Conservation (phyloP, 2,113 vertebrate species). For the Oryzias javanicus region DNA sequence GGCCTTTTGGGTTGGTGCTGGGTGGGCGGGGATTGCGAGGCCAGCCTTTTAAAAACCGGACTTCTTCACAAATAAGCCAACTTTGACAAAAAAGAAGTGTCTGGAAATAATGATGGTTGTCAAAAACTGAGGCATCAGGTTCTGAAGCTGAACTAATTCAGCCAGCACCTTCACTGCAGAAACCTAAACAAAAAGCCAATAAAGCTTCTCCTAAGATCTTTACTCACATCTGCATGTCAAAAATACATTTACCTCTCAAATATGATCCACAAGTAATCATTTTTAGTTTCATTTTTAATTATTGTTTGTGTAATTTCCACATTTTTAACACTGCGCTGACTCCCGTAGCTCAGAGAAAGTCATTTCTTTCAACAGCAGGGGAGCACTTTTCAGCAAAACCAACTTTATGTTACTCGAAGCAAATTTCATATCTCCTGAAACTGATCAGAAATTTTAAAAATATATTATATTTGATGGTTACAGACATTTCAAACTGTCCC, state of each 20-base stretch:
- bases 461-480: too few species aligned
- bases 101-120: constrained; percentile 24
- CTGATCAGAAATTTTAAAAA: too few species aligned
- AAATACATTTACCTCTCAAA: not conserved
- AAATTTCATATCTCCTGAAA: not conserved
- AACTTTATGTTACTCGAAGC: not conserved
- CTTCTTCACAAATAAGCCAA: constrained; percentile 24
- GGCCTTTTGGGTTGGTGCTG: constrained; percentile 50
- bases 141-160: not conserved
- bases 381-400: not conserved
- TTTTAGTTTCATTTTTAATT: not conserved
- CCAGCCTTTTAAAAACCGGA: constrained; percentile 33
- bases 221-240: not conserved
- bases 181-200: too few species aligned
- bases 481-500: too few species aligned
- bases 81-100: not conserved
- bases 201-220: too few species aligned
- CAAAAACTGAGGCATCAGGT: constrained; percentile 22
- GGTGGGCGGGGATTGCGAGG: constrained; percentile 50
- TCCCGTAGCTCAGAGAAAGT: not conserved
- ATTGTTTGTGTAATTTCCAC: constrained; percentile 1
- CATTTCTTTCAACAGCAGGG: not conserved
- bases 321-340: not conserved
- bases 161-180: too few species aligned
- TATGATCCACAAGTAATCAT: not conserved